A percentile compares a stretch with the other conserved stretches of the same genome.
Conservation (phyloP, 2,888 invertebrate species). For the Campopleginae sp. region DNA sequence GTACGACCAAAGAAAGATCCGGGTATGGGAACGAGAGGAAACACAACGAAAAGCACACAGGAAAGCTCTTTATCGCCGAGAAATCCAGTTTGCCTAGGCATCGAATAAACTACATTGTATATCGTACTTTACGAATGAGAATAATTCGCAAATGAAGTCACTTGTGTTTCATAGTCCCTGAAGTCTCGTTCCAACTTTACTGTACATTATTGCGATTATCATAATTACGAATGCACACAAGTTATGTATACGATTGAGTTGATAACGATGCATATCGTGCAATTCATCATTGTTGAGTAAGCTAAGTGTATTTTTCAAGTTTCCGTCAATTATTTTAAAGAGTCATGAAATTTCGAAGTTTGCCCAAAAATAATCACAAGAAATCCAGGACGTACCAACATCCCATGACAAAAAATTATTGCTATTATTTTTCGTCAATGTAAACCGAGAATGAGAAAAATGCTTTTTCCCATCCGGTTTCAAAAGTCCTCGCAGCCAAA, state of each 20-base stretch:
- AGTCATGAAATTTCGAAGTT: not conserved
- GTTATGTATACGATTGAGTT: not conserved
- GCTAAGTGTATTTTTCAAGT: not conserved
- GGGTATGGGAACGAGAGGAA: conserved; percentile 6
- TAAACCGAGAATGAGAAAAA: too few species aligned
- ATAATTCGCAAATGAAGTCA: conserved; percentile 25
- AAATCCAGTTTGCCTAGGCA: conserved; percentile 17
- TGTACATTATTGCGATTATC: not conserved
- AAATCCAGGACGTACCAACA: not conserved
- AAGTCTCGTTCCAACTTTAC: conserved; percentile 9
- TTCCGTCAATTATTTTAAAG: not conserved
- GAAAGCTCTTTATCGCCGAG: conserved; percentile 4
- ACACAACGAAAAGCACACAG: not conserved
- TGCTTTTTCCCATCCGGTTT: too few species aligned
- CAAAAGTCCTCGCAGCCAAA: too few species aligned
- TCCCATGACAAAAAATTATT: not conserved
- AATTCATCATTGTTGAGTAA: not conserved
- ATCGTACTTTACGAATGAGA: conserved; percentile 2
- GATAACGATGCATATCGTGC: not conserved
- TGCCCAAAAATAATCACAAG: not conserved
- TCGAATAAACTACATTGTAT: conserved; percentile 23
- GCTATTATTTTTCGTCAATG: not conserved
- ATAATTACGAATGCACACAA: not conserved
- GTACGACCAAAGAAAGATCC: conserved; percentile 21
- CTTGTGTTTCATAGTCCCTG: conserved; percentile 14